Evolutionary conservation across 2,113 vertebrate species (phyloP).

Genomic region (Dolichotis patagonum): DNA sequence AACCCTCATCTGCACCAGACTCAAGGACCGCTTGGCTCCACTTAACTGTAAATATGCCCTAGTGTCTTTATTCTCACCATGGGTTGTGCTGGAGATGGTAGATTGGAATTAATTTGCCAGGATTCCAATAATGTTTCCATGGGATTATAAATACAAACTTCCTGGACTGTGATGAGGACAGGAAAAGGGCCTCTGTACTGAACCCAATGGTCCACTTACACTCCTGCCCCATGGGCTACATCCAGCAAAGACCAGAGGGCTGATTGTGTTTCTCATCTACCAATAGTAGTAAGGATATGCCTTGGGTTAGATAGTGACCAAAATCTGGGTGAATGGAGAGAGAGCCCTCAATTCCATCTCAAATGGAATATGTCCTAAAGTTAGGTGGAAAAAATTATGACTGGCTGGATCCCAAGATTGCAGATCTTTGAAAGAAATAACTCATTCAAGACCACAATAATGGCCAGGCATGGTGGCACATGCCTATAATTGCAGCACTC

Average conservation of each 20-base stretch:
- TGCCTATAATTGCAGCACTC: background rate
- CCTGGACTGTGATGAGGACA: too few species aligned
- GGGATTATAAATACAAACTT: too few species aligned
- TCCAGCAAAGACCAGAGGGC: background rate
- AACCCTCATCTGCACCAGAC: too few species aligned
- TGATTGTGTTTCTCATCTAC: background rate
- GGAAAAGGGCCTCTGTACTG: too few species aligned
- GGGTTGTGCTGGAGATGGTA: too few species aligned
- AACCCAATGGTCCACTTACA: background rate
- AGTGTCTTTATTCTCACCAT: too few species aligned
- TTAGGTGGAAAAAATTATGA: background rate
- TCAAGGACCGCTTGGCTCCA: too few species aligned
- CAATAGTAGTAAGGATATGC: background rate
- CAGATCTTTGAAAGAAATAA: background rate
- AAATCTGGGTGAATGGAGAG: background rate
- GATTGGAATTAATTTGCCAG: too few species aligned
- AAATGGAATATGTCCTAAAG: background rate
- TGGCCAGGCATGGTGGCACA: background rate
- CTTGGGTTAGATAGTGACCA: background rate
- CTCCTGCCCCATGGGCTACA: background rate
- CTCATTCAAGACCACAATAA: background rate
- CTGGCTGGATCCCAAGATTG: background rate
- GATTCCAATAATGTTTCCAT: too few species aligned
- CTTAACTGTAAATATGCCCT: too few species aligned
- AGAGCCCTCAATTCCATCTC: background rate